Evolutionary conservation across 2,113 vertebrate species (phyloP).

Genomic region (Ginglymostoma cirratum): DNA sequence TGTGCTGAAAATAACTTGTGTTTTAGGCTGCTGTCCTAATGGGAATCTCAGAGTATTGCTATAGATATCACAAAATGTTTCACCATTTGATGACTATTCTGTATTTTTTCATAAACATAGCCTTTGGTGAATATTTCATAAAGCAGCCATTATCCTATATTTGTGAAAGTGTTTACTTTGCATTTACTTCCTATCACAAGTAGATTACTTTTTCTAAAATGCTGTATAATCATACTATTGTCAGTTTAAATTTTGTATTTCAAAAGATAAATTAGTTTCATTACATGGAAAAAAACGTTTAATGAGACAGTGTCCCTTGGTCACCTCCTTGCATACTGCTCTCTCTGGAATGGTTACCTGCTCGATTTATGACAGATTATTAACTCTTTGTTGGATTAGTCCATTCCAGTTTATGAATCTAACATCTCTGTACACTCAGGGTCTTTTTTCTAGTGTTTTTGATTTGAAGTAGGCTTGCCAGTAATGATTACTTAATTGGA

Average conservation of each 20-base stretch:
- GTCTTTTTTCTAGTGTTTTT: constrained; percentile 5
- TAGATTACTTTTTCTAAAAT: constrained; percentile 25
- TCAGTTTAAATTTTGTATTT: constrained; percentile 12
- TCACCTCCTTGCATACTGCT: background rate
- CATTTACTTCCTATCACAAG: constrained; percentile 12
- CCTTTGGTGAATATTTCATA: background rate
- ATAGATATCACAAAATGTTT: background rate
- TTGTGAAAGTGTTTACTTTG: constrained; percentile 34
- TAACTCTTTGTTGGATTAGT: background rate
- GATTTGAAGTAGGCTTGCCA: background rate
- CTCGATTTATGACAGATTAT: background rate
- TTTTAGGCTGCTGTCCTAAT: constrained; percentile 21
- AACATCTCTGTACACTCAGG: constrained; percentile 15
- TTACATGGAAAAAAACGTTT: background rate
- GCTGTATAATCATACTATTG: constrained; percentile 24
- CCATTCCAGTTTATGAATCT: background rate
- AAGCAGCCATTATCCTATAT: constrained; percentile 5
- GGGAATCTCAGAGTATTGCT: constrained; percentile 24
- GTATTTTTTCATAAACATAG: background rate
- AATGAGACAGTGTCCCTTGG: constrained; percentile 26
- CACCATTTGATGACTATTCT: background rate
- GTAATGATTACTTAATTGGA: background rate
- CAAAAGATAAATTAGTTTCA: background rate
- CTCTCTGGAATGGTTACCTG: background rate
- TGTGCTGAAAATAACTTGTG: constrained; percentile 1